phyloP scores from a whole-genome alignment of 1,140 invertebrate species.

The Akabosia matsudoensis region DNA sequence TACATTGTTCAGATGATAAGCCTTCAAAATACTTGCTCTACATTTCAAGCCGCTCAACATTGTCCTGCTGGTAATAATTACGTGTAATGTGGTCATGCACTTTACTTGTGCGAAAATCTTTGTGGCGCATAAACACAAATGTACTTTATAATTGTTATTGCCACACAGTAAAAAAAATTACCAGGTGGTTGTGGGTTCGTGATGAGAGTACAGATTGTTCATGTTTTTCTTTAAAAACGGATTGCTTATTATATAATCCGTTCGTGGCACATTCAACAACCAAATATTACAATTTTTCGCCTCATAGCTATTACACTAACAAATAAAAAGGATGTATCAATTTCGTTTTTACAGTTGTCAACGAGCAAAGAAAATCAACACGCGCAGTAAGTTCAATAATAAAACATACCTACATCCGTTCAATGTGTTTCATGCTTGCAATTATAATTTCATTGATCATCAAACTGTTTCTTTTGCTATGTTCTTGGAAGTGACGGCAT shows the following conservation, averaged over 20 bases:
- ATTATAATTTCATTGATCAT: no score
- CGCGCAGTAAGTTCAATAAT: neutral
- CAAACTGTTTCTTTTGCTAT: no score
- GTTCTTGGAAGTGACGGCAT: no score
- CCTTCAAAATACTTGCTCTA: neutral
- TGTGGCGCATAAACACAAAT: neutral
- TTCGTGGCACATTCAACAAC: neutral
- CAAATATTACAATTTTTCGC: neutral
- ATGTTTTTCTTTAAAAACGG: no score
- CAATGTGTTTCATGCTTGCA: no score
- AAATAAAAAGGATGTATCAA: neutral
- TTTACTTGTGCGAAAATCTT: constrained; percentile 1
- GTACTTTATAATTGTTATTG: constrained; percentile 21
- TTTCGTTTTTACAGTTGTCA: neutral
- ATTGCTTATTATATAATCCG: constrained; percentile 1
- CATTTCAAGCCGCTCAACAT: neutral
- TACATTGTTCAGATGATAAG: neutral
- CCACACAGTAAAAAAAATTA: constrained; percentile 18
- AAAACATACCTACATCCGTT: no score
- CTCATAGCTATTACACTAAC: neutral
- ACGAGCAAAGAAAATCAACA: neutral
- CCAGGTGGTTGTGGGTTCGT: constrained; percentile 19
- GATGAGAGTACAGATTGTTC: neutral
- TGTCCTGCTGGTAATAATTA: neutral
- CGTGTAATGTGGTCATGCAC: neutral